Evolutionary conservation across 2,888 invertebrate genomes (phyloP).

Genomic region (Fragum fragum): DNA sequence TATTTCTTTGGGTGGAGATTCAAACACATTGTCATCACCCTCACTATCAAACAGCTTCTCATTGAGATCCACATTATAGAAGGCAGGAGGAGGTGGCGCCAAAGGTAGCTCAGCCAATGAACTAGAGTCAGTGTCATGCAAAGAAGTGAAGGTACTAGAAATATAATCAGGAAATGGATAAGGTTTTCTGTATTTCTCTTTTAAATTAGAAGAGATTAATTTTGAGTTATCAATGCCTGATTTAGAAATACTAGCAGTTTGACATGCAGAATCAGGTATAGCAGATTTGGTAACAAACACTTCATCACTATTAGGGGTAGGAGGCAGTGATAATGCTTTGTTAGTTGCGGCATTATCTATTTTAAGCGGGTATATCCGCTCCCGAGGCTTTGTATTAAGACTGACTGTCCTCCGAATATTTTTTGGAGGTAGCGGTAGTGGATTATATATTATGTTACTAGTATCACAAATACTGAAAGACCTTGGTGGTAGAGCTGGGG

Average conservation of each 20-base stretch:
- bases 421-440: slow-evolving; percentile 93
- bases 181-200: slow-evolving; percentile 53
- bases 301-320: slow-evolving; percentile 20
- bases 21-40: slow-evolving; percentile 75
- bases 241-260: slow-evolving; percentile 31
- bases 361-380: slow-evolving; percentile 93
- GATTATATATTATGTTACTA: slow-evolving; percentile 81
- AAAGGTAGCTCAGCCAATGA: slow-evolving; percentile 72
- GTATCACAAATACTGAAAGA: slow-evolving; percentile 75
- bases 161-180: slow-evolving; percentile 48
- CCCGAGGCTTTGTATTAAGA: slow-evolving; percentile 90
- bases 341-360: slow-evolving; percentile 57
- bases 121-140: slow-evolving; percentile 68
- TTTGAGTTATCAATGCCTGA: slow-evolving; percentile 11
- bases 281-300: slow-evolving; percentile 11
- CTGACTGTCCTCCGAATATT: slow-evolving; percentile 89
- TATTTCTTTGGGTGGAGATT: slow-evolving; percentile 47
- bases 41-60: slow-evolving; percentile 50
- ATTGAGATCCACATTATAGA: slow-evolving; percentile 48
- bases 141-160: slow-evolving; percentile 45
- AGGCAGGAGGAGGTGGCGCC: slow-evolving; percentile 72
- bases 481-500: slow-evolving; percentile 76
- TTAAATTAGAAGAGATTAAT: slow-evolving; percentile 13
- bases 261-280: slow-evolving; percentile 30
- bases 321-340: slow-evolving; percentile 33